Evolutionary conservation across 2,113 vertebrate species (phyloP).

Genomic region (Furnarius figulus): DNA sequence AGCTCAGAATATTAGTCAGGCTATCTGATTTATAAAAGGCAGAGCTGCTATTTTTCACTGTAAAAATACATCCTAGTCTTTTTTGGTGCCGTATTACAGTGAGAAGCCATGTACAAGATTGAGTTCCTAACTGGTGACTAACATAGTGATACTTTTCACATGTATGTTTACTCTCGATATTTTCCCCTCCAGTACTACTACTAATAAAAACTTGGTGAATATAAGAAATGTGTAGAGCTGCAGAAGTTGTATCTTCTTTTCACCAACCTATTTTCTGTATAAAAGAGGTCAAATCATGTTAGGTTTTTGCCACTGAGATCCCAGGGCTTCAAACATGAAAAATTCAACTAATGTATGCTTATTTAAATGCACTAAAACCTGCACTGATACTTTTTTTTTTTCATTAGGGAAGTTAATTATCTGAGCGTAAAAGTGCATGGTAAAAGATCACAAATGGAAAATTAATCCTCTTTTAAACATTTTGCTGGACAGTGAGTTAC

Average conservation of each 20-base stretch:
- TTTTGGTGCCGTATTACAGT: not conserved
- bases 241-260: not conserved
- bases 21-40: not conserved
- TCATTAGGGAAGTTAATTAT: not conserved
- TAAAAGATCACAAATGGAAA: conserved; percentile 9
- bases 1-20: not conserved
- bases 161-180: not conserved
- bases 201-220: not conserved
- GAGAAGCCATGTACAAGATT: not conserved
- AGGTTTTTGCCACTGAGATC: not conserved
- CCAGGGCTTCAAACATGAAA: not conserved
- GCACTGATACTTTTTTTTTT: not conserved
- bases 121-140: not conserved
- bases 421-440: not conserved
- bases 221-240: not conserved
- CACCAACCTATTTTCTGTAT: not conserved
- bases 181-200: not conserved
- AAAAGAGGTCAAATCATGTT: conserved; percentile 17
- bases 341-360: not conserved
- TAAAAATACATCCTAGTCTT: not conserved
- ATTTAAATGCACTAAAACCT: not conserved
- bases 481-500: not conserved
- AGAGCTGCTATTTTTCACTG: not conserved
- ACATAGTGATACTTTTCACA: not conserved
- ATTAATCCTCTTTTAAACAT: conserved; percentile 13